Conservation (phyloP, 2,113 vertebrate species). For the Cebidichthys violaceus region DNA sequence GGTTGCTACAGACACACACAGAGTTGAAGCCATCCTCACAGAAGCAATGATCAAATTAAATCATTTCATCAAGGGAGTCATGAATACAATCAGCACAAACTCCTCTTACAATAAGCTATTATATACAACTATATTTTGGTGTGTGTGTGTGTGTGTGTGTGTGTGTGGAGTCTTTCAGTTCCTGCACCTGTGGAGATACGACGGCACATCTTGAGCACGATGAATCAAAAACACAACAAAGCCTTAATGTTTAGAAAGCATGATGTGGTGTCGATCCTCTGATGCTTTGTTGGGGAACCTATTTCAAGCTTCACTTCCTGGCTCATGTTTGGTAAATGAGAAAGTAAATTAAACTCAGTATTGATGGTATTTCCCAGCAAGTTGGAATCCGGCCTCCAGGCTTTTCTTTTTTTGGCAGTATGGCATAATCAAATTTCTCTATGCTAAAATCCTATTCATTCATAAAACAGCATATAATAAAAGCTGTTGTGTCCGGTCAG, state of each 20-base stretch:
- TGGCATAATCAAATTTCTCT: constrained; percentile 50
- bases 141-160: neutral
- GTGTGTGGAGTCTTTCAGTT: constrained; percentile 8
- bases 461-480: constrained; percentile 35
- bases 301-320: constrained; percentile 80
- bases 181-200: constrained; percentile 41
- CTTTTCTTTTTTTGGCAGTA: neutral
- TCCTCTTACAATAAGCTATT: constrained; percentile 8
- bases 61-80: constrained; percentile 40
- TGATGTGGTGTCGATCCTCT: constrained; percentile 53
- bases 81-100: constrained; percentile 36
- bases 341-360: constrained; percentile 69
- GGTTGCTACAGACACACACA: constrained; percentile 30
- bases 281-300: constrained; percentile 63
- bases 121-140: neutral
- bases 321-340: constrained; percentile 72
- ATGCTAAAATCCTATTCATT: constrained; percentile 43
- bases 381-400: constrained; percentile 45
- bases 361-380: constrained; percentile 54
- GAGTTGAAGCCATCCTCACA: constrained; percentile 46
- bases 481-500: constrained; percentile 42
- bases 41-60: constrained; percentile 52
- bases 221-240: constrained; percentile 46
- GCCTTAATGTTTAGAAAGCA: constrained; percentile 52
- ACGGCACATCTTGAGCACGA: constrained; percentile 32